These are phyloP conservation scores for Megalops cyprinoides DNA, from an alignment of 2,797 vertebrate genomes.

Conservation along the genomic window DNA sequence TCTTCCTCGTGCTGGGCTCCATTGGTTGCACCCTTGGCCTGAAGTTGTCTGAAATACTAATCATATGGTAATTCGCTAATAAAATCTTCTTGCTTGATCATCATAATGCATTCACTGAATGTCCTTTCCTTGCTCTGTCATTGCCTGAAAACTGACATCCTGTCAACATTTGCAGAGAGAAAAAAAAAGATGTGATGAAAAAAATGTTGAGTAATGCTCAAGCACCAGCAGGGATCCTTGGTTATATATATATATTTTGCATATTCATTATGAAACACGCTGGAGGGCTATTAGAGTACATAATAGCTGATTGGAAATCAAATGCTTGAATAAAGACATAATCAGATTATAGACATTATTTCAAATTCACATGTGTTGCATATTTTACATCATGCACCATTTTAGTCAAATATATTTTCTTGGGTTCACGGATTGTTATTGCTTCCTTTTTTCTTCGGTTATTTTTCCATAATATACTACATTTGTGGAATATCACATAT, in stretches of 20 bases:
- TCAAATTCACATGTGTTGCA: not conserved
- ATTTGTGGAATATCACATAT: too few species aligned
- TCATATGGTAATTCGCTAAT: slow-evolving; percentile 13
- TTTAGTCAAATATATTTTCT: not conserved
- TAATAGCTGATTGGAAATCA: not conserved
- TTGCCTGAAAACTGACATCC: slow-evolving; percentile 3
- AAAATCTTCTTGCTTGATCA: slow-evolving; percentile 15
- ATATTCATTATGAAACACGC: not conserved
- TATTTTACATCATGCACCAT: not conserved
- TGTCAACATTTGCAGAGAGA: slow-evolving; percentile 22
- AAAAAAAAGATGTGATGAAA: slow-evolving; percentile 17
- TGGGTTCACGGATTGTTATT: too few species aligned
- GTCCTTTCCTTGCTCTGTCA: slow-evolving; percentile 26
- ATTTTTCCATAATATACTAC: not conserved
- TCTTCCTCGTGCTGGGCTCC: not conserved
- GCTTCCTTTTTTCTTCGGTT: not conserved
- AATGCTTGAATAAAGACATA: not conserved
- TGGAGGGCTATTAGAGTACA: not conserved
- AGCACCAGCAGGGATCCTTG: slow-evolving; percentile 5
- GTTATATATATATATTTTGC: not conserved
- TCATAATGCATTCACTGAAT: slow-evolving; percentile 22
- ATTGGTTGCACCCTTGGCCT: not conserved
- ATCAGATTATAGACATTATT: too few species aligned
- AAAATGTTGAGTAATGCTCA: slow-evolving; percentile 24
- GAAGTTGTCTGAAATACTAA: slow-evolving; percentile 16